Evolutionary conservation across 64 coral and sea anemone species (phyloP), one percentile per base, ranked within the genome.

Genomic region (Pachyseris speciosa): DNA sequence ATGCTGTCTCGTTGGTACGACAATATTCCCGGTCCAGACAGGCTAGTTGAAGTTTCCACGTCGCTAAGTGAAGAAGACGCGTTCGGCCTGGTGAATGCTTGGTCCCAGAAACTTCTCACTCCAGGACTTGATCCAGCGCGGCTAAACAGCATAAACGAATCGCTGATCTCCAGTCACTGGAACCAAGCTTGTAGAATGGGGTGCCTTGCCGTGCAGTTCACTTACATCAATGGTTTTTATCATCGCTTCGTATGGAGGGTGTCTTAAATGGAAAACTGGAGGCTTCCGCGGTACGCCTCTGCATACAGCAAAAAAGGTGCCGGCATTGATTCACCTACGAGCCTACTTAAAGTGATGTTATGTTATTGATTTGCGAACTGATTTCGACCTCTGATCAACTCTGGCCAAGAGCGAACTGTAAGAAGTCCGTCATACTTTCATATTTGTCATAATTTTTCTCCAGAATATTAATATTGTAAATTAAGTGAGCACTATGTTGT

Each of bases 1-100:
- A 89, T 94, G 92, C 24, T 94, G 31, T 94, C 92, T 2, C 88
- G 92, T n/a, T 94, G 92, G 92, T 94, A 94, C 64, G 92, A 94
- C 44, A 94, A 94, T 40, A 88, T 94, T 10, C 92, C 92, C 6
- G 92, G 92, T 5, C 92, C 92, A 13, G 83, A 94, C 20, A 68
- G 92, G 39, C 58, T 94, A 55, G 30, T 94, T 25, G 92, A 94
- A 40, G 61, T 94, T 36, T 94, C 92, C 39, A 94, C 92, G 2
- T 89, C 92, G 8, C 32, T 72, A 19, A 84, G 37, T 15, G 91
- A 94, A 84, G 63, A 89, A 60, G 88, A 72, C 12, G 92, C 74
- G 32, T 84, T 73, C 16, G 22, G 72, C 10, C 33, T 89, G n/a
- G 92, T 94, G 16, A 39, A 58, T 9, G 16, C 71, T 20, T 94